Evolutionary conservation across 2,113 vertebrate genomes (phyloP).

Genomic region (Notechis scutatus): DNA sequence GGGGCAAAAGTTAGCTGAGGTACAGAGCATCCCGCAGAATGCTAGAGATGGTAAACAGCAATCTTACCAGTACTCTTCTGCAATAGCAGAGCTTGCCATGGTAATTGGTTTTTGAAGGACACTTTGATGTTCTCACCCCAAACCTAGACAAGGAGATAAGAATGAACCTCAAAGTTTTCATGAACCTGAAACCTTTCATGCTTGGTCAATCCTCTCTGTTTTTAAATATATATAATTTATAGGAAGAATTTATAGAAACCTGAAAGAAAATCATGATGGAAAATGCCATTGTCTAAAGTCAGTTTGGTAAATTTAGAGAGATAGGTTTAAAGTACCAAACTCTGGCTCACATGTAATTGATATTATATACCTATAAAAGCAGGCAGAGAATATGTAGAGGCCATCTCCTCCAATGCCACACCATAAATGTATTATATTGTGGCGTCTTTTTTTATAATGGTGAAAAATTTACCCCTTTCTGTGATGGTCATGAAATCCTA

Average conservation of each 20-base stretch:
- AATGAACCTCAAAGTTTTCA: neutral
- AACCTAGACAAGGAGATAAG: neutral
- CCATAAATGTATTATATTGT: neutral
- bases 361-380: neutral
- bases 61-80: neutral
- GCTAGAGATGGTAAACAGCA: neutral
- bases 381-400: neutral
- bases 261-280: neutral
- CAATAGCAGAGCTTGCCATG: neutral
- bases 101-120: neutral
- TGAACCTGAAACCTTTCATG: neutral
- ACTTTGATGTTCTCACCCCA: neutral
- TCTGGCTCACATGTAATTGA: neutral
- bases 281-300: neutral
- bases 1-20: neutral
- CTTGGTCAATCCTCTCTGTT: neutral
- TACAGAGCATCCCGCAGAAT: neutral
- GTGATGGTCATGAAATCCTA: neutral
- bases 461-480: neutral
- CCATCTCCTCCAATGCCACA: neutral
- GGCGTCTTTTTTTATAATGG: neutral
- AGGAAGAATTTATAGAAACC: neutral
- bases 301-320: neutral
- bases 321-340: neutral
- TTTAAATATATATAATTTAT: neutral